Base-by-base conservation (phyloP, 2,113 vertebrate genomes). In the Deroptyus accipitrinus region DNA sequence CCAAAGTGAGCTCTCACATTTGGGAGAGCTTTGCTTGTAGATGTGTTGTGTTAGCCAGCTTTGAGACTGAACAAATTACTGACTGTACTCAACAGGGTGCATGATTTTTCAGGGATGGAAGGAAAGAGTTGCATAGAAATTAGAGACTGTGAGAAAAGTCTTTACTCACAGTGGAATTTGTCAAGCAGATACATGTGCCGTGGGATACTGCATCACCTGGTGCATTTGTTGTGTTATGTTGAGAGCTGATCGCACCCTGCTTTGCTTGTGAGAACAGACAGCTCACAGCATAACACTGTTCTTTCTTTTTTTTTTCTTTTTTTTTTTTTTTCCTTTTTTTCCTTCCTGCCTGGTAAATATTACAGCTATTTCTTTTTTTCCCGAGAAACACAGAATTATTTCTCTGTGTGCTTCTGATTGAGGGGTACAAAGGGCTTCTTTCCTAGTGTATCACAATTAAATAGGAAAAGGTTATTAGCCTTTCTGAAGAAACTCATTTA, bases 401-500 rank as follows among this genome's bases (percentile, higher is more conserved):
- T 86, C 44, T 78, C 31, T 39, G 11, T 83, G 9, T 10, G 2
- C 4, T 59, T 90, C n/a, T 83, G 35, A 62, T 13, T 2, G 9
- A 79, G 35, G 69, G 19, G 37, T 52, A 51, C 61, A 24, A 77
- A 76, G 20, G 24, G 5, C 16, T 81, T 61, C 46, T 80, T 88
- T 74, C 25, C 19, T 31, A 24, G 33, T n/a, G 13, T 69, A 41
- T 17, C 23, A 28, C 57, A 61, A 28, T 66, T 73, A 68, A 37
- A 51, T 51, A 63, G 41, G 28, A 62, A 85, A 78, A 88, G 64
- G 41, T 70, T 83, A 69, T 88, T 85, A 57, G 35, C 48, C 42
- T 88, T 95, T 86, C 73, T 52, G 52, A 95, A 46, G 48, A 78
- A 96, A 84, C n/a, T 81, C 9, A 67, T 88, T 96, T 78, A 42